A percentile compares a stretch with the other conserved stretches of the same genome.
Conservation (phyloP, 2,797 vertebrate genomes). For the Sebastolobus altivelis region DNA sequence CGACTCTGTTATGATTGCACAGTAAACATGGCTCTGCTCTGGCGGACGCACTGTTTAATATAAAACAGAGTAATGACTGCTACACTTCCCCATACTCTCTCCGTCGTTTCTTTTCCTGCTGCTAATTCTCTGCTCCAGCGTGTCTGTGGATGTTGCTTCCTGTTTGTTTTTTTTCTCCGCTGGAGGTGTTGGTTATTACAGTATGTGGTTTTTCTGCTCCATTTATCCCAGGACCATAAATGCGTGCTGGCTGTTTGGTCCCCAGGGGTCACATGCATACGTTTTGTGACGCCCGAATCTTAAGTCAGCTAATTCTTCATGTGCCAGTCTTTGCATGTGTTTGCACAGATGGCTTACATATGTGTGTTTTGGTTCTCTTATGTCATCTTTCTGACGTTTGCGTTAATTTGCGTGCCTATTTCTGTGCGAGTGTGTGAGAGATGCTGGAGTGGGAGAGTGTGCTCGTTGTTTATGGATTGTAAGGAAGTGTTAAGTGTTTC, state of each 20-base stretch:
- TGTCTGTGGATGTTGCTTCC: slow-evolving; percentile 33
- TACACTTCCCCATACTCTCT: slow-evolving; percentile 31
- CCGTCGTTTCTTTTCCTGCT: slow-evolving; percentile 20
- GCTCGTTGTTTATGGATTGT: slow-evolving; percentile 78
- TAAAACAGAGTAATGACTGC: slow-evolving; percentile 50
- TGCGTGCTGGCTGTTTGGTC: slow-evolving; percentile 70
- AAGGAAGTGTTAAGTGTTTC: slow-evolving; percentile 82
- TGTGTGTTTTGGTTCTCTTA: slow-evolving; percentile 6
- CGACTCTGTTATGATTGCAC: slow-evolving; percentile 61
- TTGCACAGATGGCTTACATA: slow-evolving; percentile 7
- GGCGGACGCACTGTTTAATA: slow-evolving; percentile 45
- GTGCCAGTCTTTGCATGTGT: slow-evolving; percentile 31
- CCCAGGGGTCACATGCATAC: slow-evolving; percentile 70
- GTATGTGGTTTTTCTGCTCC: slow-evolving; percentile 77
- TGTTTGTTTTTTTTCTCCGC: slow-evolving; percentile 46
- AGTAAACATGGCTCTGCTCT: slow-evolving; percentile 63
- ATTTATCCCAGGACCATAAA: slow-evolving; percentile 72
- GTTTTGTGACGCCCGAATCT: slow-evolving; percentile 63
- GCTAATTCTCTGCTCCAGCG: slow-evolving; percentile 20
- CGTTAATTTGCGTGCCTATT: slow-evolving; percentile 12
- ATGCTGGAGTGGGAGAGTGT: slow-evolving; percentile 33
- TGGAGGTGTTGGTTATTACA: slow-evolving; percentile 74
- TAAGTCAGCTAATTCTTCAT: slow-evolving; percentile 73
- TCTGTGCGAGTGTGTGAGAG: slow-evolving; percentile 33
- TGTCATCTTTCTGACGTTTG: slow-evolving; percentile 15